Evolutionary conservation across 92 coral and sea anemone species (phyloP).

Genomic region (Nematostella vectensis): DNA sequence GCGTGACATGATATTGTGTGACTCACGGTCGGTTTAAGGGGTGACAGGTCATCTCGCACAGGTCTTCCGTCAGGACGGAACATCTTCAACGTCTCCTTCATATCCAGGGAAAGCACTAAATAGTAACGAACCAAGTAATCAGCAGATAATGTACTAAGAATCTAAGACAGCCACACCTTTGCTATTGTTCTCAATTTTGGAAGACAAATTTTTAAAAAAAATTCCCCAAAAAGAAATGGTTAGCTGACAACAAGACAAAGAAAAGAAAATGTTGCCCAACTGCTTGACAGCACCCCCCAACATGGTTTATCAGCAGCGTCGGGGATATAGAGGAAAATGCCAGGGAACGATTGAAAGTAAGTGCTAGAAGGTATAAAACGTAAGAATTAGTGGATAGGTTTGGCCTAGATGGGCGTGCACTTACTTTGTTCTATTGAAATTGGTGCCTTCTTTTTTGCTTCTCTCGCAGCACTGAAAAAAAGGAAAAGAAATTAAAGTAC

Average conservation of each 20-base stretch:
- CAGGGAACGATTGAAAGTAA: too few relatives aligned
- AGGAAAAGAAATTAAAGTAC: too few relatives aligned
- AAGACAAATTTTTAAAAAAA: too few relatives aligned
- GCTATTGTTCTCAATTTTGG: not conserved
- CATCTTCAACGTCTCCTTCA: slow-evolving; percentile 68
- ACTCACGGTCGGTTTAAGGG: slow-evolving; percentile 21
- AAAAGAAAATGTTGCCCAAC: too few relatives aligned
- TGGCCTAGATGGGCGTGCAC: too few relatives aligned
- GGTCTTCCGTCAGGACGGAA: slow-evolving; percentile 81
- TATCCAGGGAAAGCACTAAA: slow-evolving; percentile 46
- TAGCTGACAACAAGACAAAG: too few relatives aligned
- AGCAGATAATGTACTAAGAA: not conserved
- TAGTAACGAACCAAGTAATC: not conserved
- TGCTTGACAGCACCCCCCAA: too few relatives aligned
- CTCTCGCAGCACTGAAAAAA: slow-evolving; percentile 11
- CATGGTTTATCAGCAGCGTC: too few relatives aligned
- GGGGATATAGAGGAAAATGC: too few relatives aligned
- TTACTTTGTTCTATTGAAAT: slow-evolving; percentile 7
- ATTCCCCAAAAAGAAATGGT: too few relatives aligned
- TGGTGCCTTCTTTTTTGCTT: slow-evolving; percentile 14
- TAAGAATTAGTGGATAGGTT: too few relatives aligned
- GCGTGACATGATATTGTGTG: not conserved
- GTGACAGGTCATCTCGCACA: slow-evolving; percentile 42
- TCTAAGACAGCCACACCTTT: not conserved
- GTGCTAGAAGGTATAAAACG: too few relatives aligned